Evolutionary conservation across 2,888 invertebrate genomes (phyloP).

Genomic region (Anthophora plumipes): DNA sequence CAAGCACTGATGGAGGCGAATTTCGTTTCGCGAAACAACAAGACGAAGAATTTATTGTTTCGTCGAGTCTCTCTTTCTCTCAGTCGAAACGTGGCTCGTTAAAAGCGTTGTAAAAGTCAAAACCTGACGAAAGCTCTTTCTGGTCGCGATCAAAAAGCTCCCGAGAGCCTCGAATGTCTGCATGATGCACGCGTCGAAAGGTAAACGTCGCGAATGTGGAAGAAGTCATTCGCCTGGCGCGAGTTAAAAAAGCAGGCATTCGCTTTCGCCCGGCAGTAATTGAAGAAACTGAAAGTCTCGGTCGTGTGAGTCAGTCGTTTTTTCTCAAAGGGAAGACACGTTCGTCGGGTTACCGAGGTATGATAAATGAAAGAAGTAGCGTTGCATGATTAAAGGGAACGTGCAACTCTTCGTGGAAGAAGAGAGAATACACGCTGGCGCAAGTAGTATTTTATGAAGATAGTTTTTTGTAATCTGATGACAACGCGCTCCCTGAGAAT

Average conservation of each 20-base stretch:
- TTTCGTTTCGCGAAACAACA: neutral
- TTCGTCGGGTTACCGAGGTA: neutral
- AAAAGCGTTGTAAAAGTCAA: neutral
- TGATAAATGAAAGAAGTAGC: slow-evolving; percentile 1
- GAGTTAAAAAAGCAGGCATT: slow-evolving; percentile 7
- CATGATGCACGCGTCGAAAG: neutral
- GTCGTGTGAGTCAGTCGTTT: neutral
- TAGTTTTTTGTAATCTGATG: neutral
- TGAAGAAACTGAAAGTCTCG: slow-evolving; percentile 19
- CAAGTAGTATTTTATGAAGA: neutral
- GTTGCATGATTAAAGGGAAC: slow-evolving; percentile 10
- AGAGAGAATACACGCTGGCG: neutral
- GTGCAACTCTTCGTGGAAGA: neutral
- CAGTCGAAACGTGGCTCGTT: neutral
- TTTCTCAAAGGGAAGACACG: neutral
- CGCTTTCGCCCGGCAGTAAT: slow-evolving; percentile 5
- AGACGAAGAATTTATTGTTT: neutral
- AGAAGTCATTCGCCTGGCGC: neutral
- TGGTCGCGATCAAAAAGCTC: neutral
- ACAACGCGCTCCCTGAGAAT: too few relatives aligned
- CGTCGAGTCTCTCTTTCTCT: neutral
- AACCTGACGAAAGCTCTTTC: neutral
- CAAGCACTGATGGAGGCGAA: neutral
- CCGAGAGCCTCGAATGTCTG: neutral
- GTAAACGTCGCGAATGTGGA: slow-evolving; percentile 1